Evolutionary conservation across 2,888 invertebrate species (phyloP).

Genomic region (Brachycybe producta): DNA sequence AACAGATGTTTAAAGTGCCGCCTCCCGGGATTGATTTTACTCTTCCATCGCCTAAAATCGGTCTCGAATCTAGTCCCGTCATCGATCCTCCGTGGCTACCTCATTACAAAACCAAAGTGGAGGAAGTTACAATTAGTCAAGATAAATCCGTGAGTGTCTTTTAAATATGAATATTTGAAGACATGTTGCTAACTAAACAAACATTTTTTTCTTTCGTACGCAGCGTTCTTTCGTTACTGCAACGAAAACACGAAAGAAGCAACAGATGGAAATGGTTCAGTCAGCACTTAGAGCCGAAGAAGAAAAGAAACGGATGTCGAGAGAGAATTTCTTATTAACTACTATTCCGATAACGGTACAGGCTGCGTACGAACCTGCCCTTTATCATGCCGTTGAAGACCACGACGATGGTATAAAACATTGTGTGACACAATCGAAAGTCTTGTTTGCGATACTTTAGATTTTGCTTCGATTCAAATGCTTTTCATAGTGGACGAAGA

Average conservation of each 20-base stretch:
- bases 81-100: slow-evolving; percentile 99
- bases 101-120: slow-evolving; percentile 93
- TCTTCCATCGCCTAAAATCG: slow-evolving; percentile 95
- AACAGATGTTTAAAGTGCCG: slow-evolving; percentile 90
- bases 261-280: slow-evolving; percentile 95
- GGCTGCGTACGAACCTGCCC: slow-evolving; percentile 89
- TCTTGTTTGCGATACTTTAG: neutral
- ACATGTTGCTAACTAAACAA: neutral
- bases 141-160: slow-evolving; percentile 63
- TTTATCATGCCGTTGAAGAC: slow-evolving; percentile 65
- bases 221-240: slow-evolving; percentile 92
- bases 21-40: slow-evolving; percentile 99
- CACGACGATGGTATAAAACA: slow-evolving; percentile 76
- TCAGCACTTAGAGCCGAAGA: slow-evolving; percentile 89
- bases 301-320: slow-evolving; percentile 83
- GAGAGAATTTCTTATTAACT: slow-evolving; percentile 89
- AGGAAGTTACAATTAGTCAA: slow-evolving; percentile 96
- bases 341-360: slow-evolving; percentile 89
- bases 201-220: slow-evolving; percentile 16
- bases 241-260: slow-evolving; percentile 95
- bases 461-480: neutral
- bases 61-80: slow-evolving; percentile 82
- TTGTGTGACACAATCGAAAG: no score
- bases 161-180: neutral
- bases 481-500: slow-evolving; percentile 19